These are phyloP conservation scores for Priocnemis perturbator DNA, from an alignment of 2,888 invertebrate genomes.

Conservation along the genomic window DNA sequence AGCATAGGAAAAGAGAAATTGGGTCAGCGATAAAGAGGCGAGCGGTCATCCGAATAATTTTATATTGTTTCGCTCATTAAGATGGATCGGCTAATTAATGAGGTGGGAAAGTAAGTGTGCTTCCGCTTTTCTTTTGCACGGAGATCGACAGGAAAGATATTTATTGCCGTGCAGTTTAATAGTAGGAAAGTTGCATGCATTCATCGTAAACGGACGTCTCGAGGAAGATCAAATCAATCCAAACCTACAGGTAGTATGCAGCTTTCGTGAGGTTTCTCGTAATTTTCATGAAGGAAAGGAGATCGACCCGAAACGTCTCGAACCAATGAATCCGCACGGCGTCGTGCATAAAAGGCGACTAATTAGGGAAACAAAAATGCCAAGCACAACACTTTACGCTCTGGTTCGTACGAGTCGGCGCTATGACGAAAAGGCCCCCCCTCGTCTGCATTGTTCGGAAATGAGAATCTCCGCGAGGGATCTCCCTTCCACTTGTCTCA, in stretches of 20 bases:
- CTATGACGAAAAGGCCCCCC: slow-evolving; percentile 38
- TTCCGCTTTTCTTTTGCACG: too few species aligned
- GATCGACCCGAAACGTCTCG: slow-evolving; percentile 6
- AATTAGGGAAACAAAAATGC: slow-evolving; percentile 2
- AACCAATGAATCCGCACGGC: slow-evolving; percentile 2
- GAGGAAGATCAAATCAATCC: too few species aligned
- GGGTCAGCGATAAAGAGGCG: background rate
- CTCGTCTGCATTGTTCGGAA: slow-evolving; percentile 47
- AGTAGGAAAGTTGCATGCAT: too few species aligned
- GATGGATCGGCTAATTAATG: too few species aligned
- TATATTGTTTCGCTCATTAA: too few species aligned
- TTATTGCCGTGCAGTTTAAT: too few species aligned
- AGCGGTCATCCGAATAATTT: too few species aligned
- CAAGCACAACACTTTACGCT: slow-evolving; percentile 41
- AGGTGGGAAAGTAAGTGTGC: too few species aligned
- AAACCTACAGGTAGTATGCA: too few species aligned
- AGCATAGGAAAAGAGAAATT: background rate
- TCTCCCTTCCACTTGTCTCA: slow-evolving; percentile 21
- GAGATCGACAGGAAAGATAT: too few species aligned
- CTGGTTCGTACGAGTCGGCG: slow-evolving; percentile 52
- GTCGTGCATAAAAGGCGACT: background rate
- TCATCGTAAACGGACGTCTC: too few species aligned
- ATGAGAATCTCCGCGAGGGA: slow-evolving; percentile 21
- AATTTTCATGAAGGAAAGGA: background rate
- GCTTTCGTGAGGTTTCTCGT: too few species aligned